Evolutionary conservation across 2,888 invertebrate species (phyloP), one percentile per base, ranked within the genome.

Genomic region (Augochlorella aurata): DNA sequence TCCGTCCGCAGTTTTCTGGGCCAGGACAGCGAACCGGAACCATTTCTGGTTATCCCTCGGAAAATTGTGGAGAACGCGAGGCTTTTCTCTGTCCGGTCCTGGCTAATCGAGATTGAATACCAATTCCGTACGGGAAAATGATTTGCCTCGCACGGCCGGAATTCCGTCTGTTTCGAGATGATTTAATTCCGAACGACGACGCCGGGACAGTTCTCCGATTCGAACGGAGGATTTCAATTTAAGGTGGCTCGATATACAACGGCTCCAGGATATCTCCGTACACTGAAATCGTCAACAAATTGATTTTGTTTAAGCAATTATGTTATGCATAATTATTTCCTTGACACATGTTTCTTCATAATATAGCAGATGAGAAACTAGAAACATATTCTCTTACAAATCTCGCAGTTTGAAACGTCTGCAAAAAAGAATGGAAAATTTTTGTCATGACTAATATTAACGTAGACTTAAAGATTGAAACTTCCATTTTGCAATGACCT

Each of bases 91-190:
- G 61, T 29, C 61, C 29, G 61, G 18, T 18, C 8, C 18, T 38
- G 24, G 61, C 61, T 61, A 61, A 61, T 61, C 29, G 61, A 38
- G 61, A 29, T 29, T 16, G 61, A 61, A 38, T 61, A 38, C 29
- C 61, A 3, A 61, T 61, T 38, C 18, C 61, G 14, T 29, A 1
- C 61, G 9, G 29, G 29, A 38, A 61, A 61, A 61, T 61, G 16
- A 61, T 29, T 24, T 61, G 29, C 61, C 61, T 29, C 29, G 3
- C 61, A 18, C 61, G 18, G 29, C 24, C 18, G 16, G 29, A 61
- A 61, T 29, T 61, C 29, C 61, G 61, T 61, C 16, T 18, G 61
- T 38, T 38, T 29, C 61, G 61, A 61, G 29, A 29, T 61, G 18
- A 61, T 61, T 61, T 38, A 18, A 61, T 61, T 38, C 61, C 61